phyloP scores from a whole-genome alignment of 2,888 invertebrate species.

The Camponotus fellah region DNA sequence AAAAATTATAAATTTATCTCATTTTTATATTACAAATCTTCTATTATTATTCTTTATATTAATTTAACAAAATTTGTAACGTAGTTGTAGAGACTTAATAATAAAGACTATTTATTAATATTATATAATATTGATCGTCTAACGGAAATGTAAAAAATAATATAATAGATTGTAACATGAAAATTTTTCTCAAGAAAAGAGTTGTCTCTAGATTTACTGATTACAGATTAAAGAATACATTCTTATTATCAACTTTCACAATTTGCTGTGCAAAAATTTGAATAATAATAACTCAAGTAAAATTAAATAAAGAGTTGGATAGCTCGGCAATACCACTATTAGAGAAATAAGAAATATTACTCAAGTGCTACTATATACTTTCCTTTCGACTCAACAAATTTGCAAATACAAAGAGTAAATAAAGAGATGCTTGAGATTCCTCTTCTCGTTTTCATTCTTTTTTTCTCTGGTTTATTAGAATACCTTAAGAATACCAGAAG shows the following conservation, averaged over 20 bases:
- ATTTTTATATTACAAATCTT: too few species aligned
- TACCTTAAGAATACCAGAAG: not conserved
- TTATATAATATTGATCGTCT: too few species aligned
- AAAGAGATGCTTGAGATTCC: not conserved
- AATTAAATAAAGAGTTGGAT: not conserved
- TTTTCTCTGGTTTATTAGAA: not conserved
- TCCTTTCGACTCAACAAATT: slow-evolving; percentile 34
- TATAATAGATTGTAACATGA: too few species aligned
- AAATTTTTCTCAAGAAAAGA: not conserved
- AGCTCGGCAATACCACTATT: not conserved
- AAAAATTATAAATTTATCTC: too few species aligned
- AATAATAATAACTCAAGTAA: not conserved
- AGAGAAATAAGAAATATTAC: slow-evolving; percentile 23
- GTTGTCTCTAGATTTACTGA: not conserved
- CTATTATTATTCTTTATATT: too few species aligned
- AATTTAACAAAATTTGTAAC: too few species aligned
- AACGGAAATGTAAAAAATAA: too few species aligned
- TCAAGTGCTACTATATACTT: not conserved
- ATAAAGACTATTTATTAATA: too few species aligned
- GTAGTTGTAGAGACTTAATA: too few species aligned
- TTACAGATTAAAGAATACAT: not conserved
- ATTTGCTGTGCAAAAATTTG: slow-evolving; percentile 1
- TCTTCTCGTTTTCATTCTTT: not conserved
- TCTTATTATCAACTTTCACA: not conserved
- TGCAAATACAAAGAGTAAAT: not conserved